These are phyloP conservation scores for Neolamprologus hecqui DNA, from an alignment of 2,113 vertebrate species.

Conservation along the genomic window DNA sequence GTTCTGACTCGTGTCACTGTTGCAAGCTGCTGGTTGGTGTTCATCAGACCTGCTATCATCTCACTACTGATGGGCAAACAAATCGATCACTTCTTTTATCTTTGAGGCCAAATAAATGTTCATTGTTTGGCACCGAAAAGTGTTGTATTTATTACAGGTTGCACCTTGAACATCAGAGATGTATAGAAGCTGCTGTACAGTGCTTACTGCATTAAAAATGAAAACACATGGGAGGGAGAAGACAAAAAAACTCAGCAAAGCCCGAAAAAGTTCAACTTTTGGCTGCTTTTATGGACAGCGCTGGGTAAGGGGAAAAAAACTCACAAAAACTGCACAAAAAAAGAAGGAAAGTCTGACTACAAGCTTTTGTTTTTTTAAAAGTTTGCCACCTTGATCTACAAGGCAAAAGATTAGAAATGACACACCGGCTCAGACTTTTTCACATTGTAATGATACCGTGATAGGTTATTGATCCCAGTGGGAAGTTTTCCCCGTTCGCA, in stretches of 20 bases:
- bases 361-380: neutral
- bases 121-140: neutral
- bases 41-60: neutral
- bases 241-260: neutral
- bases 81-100: neutral
- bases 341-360: neutral
- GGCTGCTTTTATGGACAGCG: neutral
- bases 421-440: neutral
- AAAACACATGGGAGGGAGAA: neutral
- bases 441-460: neutral
- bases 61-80: fast-evolving
- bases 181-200: neutral
- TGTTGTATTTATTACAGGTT: fast-evolving
- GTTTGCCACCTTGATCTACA: neutral
- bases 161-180: neutral
- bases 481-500: neutral
- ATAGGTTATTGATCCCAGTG: constrained; percentile 2
- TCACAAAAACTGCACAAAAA: neutral
- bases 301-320: neutral
- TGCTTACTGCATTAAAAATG: neutral
- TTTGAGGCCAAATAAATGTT: neutral
- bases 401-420: neutral
- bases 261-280: neutral
- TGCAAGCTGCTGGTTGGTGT: neutral
- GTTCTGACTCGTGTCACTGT: neutral